phyloP scores from a whole-genome alignment of 2,113 vertebrate species.

The Helogale parvula region DNA sequence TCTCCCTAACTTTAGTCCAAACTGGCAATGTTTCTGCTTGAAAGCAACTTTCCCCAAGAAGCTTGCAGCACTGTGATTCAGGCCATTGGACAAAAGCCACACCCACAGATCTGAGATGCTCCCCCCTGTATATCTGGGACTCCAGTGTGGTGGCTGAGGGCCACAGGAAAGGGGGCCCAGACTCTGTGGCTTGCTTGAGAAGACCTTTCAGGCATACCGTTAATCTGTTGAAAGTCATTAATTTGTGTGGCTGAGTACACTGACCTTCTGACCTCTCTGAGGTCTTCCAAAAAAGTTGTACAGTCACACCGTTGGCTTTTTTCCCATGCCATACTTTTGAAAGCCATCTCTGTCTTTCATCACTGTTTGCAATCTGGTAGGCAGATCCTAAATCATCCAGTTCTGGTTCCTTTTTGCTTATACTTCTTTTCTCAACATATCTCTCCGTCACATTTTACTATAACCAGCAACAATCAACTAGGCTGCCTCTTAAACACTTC shows the following conservation, averaged over 20 bases:
- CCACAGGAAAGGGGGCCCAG: not conserved
- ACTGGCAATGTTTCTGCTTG: not conserved
- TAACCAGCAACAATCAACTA: not conserved
- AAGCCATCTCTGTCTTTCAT: not conserved
- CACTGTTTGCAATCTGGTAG: not conserved
- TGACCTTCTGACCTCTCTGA: not conserved
- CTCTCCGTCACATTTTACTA: not conserved
- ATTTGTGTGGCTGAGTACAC: not conserved
- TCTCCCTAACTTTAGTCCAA: not conserved
- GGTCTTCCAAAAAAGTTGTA: not conserved
- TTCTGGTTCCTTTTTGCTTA: not conserved
- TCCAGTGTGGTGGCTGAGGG: not conserved
- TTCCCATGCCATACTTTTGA: not conserved
- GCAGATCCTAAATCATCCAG: not conserved
- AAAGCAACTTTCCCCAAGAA: not conserved
- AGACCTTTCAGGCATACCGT: not conserved
- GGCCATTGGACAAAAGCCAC: not conserved
- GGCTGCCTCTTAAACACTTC: not conserved
- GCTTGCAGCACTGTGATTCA: not conserved
- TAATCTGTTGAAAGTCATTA: not conserved
- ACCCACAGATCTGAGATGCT: not conserved
- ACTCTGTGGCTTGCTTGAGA: not conserved
- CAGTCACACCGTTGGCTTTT: not conserved
- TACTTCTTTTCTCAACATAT: not conserved
- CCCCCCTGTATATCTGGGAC: not conserved